Evolutionary conservation across 1,140 invertebrate species (phyloP), one percentile per base, ranked within the genome.

Genomic region (Himalopsyche phryganea): DNA sequence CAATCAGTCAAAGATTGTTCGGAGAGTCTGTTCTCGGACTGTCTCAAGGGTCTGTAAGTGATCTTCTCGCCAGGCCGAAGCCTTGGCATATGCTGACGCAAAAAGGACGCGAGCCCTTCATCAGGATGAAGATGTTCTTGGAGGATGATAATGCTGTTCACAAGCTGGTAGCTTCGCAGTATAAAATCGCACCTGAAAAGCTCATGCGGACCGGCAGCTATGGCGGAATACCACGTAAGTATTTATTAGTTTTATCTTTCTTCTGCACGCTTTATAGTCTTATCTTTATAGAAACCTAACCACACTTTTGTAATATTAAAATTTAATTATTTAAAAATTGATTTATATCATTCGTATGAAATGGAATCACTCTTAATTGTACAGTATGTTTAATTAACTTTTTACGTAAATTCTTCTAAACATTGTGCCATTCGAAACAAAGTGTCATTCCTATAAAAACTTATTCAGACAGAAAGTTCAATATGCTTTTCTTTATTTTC

Each of bases 61-160:
- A 98, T 76, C 77, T 98, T 36, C 76, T 98, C 47, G 95, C 95
- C 17, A 76, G 95, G 42, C 95, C 95, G 15, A 98, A 98, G 71
- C 92, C 94, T 0, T 98, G 95, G 95, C 92, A 95, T 68, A 96
- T 96, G 92, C 76, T 98, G 6, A 98, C 95, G 1, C 93, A 96
- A 70, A 98, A 98, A 76, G 95, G 95, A 0, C 83, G 94, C 17
- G 95, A 98, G 69, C 95, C 95, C 1, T 98, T 98, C 76, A 97
- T 98, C 53, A 81, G 95, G 48, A 98, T 98, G 95, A 95, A 96
- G 73, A 94, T 98, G 88, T 98, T 98, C 75, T 78, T 98, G 42
- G 94, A 97, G 72, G 94, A 98, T 71, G 92, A 97, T 61, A 96
- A 98, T 67, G 94, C 96, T 2, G 94, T 98, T 1, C 93, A 96